These are phyloP conservation scores for Carabus problematicus DNA, from an alignment of 2,888 invertebrate species.

Conservation along the genomic window DNA sequence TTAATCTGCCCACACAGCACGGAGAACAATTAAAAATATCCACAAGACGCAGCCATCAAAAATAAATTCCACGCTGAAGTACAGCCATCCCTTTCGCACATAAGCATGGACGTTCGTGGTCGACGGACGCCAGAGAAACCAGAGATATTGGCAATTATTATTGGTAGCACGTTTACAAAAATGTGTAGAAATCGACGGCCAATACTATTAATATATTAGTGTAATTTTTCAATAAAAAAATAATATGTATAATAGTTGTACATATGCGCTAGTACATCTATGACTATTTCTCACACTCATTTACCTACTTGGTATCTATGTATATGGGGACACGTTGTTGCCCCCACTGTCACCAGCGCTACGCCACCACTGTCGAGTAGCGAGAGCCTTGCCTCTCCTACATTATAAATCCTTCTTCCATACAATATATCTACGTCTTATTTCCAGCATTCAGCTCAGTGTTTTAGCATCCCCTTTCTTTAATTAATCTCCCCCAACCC, in stretches of 20 bases:
- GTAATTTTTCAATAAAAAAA: too few species aligned
- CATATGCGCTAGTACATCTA: too few species aligned
- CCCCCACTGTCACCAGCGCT: slow-evolving; percentile 12
- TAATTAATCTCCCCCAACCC: slow-evolving; percentile 59
- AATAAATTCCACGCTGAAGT: slow-evolving; percentile 54
- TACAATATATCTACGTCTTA: slow-evolving; percentile 60
- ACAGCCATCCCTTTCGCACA: slow-evolving; percentile 37
- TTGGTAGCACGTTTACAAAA: too few species aligned
- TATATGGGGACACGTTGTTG: too few species aligned
- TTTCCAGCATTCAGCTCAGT: slow-evolving; percentile 58
- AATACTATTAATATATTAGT: too few species aligned
- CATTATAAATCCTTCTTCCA: slow-evolving; percentile 60
- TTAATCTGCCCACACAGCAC: slow-evolving; percentile 45
- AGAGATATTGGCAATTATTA: too few species aligned
- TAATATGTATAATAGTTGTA: too few species aligned
- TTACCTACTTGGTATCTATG: too few species aligned
- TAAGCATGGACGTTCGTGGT: not conserved
- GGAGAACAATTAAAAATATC: slow-evolving; percentile 55
- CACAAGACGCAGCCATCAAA: slow-evolving; percentile 54
- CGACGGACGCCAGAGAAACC: too few species aligned
- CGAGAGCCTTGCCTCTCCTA: slow-evolving; percentile 51
- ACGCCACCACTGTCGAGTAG: not conserved
- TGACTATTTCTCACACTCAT: too few species aligned
- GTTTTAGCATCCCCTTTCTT: slow-evolving; percentile 61
- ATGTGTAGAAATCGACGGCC: too few species aligned